A percentile compares a stretch with the other conserved stretches of the same genome.
Evolutionary conservation across 2,888 invertebrate genomes (phyloP).

Genomic region (Trissoscelio sp.): DNA sequence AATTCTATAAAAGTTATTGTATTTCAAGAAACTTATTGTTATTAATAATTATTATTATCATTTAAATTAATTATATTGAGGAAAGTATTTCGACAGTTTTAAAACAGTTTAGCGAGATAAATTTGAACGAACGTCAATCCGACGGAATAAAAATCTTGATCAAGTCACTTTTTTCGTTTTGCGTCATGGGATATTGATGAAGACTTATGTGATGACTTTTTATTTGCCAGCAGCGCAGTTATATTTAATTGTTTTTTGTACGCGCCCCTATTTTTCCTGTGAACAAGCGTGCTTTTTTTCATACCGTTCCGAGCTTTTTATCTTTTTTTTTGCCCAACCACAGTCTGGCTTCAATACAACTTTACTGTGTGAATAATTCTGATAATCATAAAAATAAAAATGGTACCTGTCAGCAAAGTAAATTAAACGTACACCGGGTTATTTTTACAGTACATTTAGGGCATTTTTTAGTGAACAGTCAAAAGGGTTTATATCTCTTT

Average conservation of each 20-base stretch:
- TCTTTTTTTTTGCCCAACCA: conserved; percentile 10
- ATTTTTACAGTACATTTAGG: conserved; percentile 14
- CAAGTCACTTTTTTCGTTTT: conserved; percentile 8
- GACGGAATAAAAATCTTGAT: conserved; percentile 24
- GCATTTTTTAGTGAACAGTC: conserved; percentile 1
- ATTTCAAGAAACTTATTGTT: no score
- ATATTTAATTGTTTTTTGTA: conserved; percentile 40
- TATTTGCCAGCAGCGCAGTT: conserved; percentile 8
- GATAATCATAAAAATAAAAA: conserved; percentile 28
- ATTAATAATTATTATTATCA: no score
- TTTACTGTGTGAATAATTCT: conserved; percentile 43
- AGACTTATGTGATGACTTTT: conserved; percentile 16
- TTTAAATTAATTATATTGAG: no score
- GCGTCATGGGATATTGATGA: conserved; percentile 12
- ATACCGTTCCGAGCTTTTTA: not conserved
- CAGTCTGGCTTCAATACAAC: conserved; percentile 31
- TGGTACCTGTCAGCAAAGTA: conserved; percentile 26
- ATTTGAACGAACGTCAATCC: not conserved
- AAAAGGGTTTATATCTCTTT: not conserved
- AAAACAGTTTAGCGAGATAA: not conserved
- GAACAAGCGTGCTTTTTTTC: conserved; percentile 11
- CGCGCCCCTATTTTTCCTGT: not conserved
- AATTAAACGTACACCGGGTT: conserved; percentile 29
- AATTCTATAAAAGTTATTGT: no score
- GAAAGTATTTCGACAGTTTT: no score